These are phyloP conservation scores for Nesospiza acunhae DNA, from an alignment of 2,113 vertebrate genomes.

Conservation along the genomic window DNA sequence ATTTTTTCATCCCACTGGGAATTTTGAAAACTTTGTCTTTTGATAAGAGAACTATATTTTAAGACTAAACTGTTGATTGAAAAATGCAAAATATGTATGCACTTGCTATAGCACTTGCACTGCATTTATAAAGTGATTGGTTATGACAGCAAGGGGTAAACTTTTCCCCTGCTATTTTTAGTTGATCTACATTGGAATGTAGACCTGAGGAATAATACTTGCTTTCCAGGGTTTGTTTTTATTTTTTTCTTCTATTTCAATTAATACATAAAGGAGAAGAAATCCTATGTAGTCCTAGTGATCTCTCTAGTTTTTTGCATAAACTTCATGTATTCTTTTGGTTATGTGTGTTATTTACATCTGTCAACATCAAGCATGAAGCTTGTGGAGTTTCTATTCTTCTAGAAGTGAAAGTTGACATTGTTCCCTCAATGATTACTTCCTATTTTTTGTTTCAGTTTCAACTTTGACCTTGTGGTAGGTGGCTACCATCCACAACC, in stretches of 20 bases:
- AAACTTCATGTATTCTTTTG: not conserved
- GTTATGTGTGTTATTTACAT: not conserved
- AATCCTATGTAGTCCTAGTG: not conserved
- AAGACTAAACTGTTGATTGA: constrained; percentile 24
- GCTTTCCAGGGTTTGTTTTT: not conserved
- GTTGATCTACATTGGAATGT: constrained; percentile 13
- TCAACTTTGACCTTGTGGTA: not conserved
- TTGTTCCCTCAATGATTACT: not conserved
- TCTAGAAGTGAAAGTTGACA: not conserved
- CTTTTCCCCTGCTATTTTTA: not conserved
- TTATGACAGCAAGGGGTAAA: not conserved
- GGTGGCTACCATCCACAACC: not conserved
- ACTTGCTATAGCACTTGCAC: not conserved
- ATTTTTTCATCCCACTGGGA: not conserved
- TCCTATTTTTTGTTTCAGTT: not conserved
- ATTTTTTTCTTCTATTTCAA: not conserved
- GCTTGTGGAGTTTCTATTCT: not conserved
- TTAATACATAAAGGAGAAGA: not conserved
- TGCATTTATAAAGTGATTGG: not conserved
- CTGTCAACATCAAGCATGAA: not conserved
- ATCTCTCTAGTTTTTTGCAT: not conserved
- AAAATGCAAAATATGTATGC: constrained; percentile 51
- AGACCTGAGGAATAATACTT: constrained; percentile 24
- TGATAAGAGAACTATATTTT: constrained; percentile 19
- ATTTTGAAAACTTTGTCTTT: constrained; percentile 1